phyloP scores from a whole-genome alignment of 2,113 vertebrate species.

The Meriones unguiculatus region DNA sequence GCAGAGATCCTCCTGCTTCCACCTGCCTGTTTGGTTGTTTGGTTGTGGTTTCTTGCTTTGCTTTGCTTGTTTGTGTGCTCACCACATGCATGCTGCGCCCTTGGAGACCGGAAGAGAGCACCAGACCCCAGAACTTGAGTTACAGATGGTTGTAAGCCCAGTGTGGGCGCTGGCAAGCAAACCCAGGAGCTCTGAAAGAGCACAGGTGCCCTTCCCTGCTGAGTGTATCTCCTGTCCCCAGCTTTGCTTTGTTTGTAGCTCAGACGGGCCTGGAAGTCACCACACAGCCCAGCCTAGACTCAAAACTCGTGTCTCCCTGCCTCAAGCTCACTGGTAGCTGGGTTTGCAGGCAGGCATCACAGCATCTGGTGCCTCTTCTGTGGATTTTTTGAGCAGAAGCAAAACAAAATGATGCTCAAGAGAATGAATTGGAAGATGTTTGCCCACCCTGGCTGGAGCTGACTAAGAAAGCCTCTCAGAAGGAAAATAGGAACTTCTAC shows the following conservation, averaged over 20 bases:
- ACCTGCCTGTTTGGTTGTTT: neutral
- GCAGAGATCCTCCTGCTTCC: neutral
- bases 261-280: neutral
- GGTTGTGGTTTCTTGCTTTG: neutral
- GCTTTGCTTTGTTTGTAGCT: neutral
- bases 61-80: neutral
- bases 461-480: neutral
- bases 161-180: neutral
- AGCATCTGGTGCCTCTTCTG: neutral
- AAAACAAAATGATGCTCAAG: constrained; percentile 2
- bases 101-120: neutral
- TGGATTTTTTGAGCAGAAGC: neutral
- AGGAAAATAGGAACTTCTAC: neutral
- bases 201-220: too few relatives aligned
- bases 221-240: neutral
- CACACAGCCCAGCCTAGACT: neutral
- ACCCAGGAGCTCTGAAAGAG: neutral
- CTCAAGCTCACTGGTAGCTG: neutral
- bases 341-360: neutral
- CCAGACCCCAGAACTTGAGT: neutral
- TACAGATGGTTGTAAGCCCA: neutral
- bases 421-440: neutral
- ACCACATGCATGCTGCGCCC: neutral
- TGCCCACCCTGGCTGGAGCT: neutral
- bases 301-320: neutral